These are phyloP conservation scores for Molorchus minor DNA, from an alignment of 2,888 invertebrate species.

Conservation along the genomic window DNA sequence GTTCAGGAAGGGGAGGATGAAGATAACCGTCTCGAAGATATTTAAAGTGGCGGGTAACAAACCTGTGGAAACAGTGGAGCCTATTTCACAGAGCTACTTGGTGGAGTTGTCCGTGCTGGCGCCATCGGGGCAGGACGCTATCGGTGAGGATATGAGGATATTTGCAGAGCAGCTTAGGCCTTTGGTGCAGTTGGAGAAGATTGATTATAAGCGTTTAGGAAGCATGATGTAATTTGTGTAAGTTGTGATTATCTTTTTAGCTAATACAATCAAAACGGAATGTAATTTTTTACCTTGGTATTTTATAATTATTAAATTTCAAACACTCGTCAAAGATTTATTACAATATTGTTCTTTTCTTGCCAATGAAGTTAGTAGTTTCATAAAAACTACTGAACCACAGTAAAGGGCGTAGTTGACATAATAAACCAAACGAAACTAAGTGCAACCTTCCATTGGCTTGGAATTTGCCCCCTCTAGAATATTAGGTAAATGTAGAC, in stretches of 20 bases:
- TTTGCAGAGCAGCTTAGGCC: slow-evolving; percentile 96
- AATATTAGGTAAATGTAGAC: no score
- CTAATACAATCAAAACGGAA: no score
- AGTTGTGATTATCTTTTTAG: background rate
- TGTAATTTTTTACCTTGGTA: no score
- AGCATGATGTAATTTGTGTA: slow-evolving; percentile 46
- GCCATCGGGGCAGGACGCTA: slow-evolving; percentile 91
- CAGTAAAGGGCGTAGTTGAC: no score
- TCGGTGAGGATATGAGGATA: slow-evolving; percentile 94
- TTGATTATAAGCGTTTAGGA: slow-evolving; percentile 83
- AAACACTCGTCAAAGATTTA: no score
- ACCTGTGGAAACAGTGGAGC: slow-evolving; percentile 76
- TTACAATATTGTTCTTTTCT: no score
- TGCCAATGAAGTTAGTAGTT: no score
- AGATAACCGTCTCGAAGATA: slow-evolving; percentile 94
- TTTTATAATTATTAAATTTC: no score
- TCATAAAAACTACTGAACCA: no score
- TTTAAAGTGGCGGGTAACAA: slow-evolving; percentile 77
- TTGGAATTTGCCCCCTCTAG: no score
- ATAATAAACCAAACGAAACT: no score
- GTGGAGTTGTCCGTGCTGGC: slow-evolving; percentile 93
- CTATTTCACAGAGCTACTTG: slow-evolving; percentile 90
- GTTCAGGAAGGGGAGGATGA: slow-evolving; percentile 97
- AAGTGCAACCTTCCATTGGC: no score
- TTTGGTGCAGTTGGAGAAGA: slow-evolving; percentile 89